Evolutionary conservation across 2,888 invertebrate genomes (phyloP).

Genomic region (Sinohyriopsis cumingii): DNA sequence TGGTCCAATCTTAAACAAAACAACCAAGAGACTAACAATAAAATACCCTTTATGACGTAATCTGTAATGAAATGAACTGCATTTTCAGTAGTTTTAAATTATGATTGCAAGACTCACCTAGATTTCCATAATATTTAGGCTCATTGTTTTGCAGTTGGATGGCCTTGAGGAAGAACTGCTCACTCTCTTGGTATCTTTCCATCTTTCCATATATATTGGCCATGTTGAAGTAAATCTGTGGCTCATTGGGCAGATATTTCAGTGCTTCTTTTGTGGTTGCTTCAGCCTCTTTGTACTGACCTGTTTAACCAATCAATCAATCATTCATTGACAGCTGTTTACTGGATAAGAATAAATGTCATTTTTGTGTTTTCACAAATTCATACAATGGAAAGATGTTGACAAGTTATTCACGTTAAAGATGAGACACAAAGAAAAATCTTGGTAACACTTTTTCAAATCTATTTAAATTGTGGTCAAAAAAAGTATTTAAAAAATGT

Average conservation of each 20-base stretch:
- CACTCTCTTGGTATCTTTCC: constrained; percentile 84
- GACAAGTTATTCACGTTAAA: background rate
- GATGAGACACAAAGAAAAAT: background rate
- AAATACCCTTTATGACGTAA: too few relatives aligned
- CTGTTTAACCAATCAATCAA: constrained; percentile 67
- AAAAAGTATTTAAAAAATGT: too few relatives aligned
- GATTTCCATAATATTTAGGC: constrained; percentile 89
- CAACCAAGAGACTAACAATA: too few relatives aligned
- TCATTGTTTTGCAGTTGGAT: constrained; percentile 80
- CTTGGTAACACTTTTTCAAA: background rate
- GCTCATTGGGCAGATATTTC: constrained; percentile 81
- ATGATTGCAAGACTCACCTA: constrained; percentile 78
- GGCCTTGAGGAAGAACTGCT: constrained; percentile 85
- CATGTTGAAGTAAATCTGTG: constrained; percentile 87
- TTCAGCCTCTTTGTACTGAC: constrained; percentile 81
- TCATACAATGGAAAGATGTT: too few relatives aligned
- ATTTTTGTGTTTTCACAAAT: too few relatives aligned
- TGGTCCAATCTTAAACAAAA: too few relatives aligned
- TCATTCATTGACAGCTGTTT: too few relatives aligned
- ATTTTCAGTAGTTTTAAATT: background rate
- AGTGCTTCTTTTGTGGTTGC: constrained; percentile 82
- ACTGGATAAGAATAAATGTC: too few relatives aligned
- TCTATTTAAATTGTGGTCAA: too few relatives aligned
- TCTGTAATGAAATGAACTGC: too few relatives aligned
- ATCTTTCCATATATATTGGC: constrained; percentile 92